Evolutionary conservation across 2,888 invertebrate species (phyloP).

Genomic region (Sympetrum striolatum): DNA sequence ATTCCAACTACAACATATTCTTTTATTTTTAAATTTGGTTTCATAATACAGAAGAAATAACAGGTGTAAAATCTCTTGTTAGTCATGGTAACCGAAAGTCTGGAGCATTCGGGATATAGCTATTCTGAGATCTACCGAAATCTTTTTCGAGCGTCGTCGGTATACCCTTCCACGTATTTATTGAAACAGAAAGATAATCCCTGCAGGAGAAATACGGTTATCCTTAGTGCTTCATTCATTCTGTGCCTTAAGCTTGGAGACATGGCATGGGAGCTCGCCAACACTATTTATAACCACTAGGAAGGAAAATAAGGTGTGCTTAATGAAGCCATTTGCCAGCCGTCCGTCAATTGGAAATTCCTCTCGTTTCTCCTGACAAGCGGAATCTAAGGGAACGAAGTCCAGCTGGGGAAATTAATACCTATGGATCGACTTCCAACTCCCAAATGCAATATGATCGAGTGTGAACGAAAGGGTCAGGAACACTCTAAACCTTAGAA

Average conservation of each 20-base stretch:
- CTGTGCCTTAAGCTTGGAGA: neutral
- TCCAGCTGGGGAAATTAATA: neutral
- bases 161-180: too few species aligned
- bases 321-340: neutral
- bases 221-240: neutral
- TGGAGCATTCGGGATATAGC: neutral
- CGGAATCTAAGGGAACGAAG: neutral
- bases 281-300: neutral
- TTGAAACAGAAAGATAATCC: too few species aligned
- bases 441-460: too few species aligned
- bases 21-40: too few species aligned
- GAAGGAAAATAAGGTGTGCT: neutral
- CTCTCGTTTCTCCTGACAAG: neutral
- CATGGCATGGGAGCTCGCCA: neutral
- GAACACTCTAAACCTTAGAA: too few species aligned
- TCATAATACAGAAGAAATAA: too few species aligned
- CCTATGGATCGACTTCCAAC: too few species aligned
- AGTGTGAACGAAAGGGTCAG: too few species aligned
- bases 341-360: neutral
- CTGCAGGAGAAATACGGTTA: too few species aligned
- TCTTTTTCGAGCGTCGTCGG: neutral
- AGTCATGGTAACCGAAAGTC: neutral
- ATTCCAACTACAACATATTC: too few species aligned
- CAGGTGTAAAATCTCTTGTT: too few species aligned
- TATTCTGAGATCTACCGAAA: neutral